Evolutionary conservation across 1,140 invertebrate genomes (phyloP).

Genomic region (Rhizoglyphus robini): DNA sequence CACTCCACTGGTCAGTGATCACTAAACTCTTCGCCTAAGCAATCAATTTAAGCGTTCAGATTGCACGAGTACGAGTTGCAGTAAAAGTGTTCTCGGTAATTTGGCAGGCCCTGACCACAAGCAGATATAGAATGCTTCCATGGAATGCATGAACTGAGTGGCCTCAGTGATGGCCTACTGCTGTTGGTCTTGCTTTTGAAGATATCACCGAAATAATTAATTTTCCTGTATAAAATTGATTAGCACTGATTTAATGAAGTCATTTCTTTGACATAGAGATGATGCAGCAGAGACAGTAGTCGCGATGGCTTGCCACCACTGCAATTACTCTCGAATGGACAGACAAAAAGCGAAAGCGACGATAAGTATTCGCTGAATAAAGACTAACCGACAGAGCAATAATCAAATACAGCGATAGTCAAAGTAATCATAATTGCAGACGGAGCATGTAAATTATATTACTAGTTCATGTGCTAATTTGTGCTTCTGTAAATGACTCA

Average conservation of each 20-base stretch:
- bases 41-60: no score
- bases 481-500: no score
- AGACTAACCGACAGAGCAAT: no score
- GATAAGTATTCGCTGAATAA: no score
- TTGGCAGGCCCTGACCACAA: constrained; percentile 39
- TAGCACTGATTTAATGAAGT: not conserved
- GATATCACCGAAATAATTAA: not conserved
- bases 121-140: constrained; percentile 8
- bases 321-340: not conserved
- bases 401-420: no score
- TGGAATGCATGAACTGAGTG: constrained; percentile 15
- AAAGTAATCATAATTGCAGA: no score
- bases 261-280: not conserved
- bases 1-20: no score
- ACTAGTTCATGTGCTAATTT: no score
- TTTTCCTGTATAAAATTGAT: not conserved
- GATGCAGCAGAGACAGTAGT: not conserved
- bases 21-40: no score
- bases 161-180: not conserved
- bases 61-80: constrained; percentile 68
- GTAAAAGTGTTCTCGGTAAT: constrained; percentile 88
- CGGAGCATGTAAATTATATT: no score
- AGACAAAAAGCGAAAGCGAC: no score
- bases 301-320: not conserved
- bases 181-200: not conserved